Base-by-base conservation (phyloP, 2,888 invertebrate species). In the Watsonalla binaria region DNA sequence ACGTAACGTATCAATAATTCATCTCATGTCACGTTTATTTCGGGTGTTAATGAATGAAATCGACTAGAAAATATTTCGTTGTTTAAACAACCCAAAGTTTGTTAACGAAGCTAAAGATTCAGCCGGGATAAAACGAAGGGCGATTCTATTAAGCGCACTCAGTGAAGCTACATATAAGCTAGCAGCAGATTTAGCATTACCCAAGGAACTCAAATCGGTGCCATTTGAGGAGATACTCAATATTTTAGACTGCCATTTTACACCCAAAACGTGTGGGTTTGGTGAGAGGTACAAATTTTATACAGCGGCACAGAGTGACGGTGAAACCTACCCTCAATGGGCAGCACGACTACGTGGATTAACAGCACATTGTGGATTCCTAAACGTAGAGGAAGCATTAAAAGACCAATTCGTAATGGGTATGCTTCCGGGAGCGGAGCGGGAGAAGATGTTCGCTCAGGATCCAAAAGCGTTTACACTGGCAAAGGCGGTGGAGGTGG, bases 361-460 rank as follows among this genome's bases (percentile, higher is more conserved):
- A 7, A 59, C 62, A 7, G 55, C 58, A 4, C 51, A 61, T 6
- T 66, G 62, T 47, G 37, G 46, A 0, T 66, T 68, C 24, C 48
- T 37, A 13, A 59, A 63, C 42, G 52, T 63, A 0, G 58, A 61
- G 45, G 66, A 66, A 47, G 60, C 58, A 7, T 45, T 67, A 6
- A 55, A 63, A 0, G 68, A 67, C 46, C 46, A 53, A 6, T 68
- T 68, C 34, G 45, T 66, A 0, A 65, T 65, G 61, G 64, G 64
- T 0, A 63, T 68, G 69, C 39, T 52, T 37, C 51, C 65, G 39
- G 63, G 68, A 6, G 47, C 49, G 2, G 70, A 69, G 34, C 58
- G 59, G 6, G 65, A 68, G 6, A 67, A 68, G 52, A 42, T 72
- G 24, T 71, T 61, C 51, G 57, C 60, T 2, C 60, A 63, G 45